These are phyloP conservation scores for Sebastiscus tertius DNA, from an alignment of 2,797 vertebrate genomes.

Conservation along the genomic window DNA sequence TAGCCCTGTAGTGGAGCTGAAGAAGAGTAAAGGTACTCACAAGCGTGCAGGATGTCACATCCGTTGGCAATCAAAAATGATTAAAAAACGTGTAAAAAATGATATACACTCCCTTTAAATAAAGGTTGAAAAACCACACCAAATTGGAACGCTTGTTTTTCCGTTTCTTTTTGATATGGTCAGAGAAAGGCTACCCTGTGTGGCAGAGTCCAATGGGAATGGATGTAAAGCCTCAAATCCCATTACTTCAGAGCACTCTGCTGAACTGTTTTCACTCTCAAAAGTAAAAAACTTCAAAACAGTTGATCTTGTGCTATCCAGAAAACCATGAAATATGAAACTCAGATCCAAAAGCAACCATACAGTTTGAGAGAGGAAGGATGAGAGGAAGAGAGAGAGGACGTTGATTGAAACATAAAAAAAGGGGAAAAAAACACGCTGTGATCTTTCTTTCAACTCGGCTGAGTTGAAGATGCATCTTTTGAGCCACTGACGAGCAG, in stretches of 20 bases:
- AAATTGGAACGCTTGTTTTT: not conserved
- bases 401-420: constrained; percentile 23
- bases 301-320: constrained; percentile 33
- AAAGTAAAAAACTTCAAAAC: constrained; percentile 45
- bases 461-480: constrained; percentile 35
- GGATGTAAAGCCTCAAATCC: constrained; percentile 20
- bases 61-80: not conserved
- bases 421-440: constrained; percentile 3
- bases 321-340: constrained; percentile 50
- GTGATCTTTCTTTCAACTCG: constrained; percentile 54
- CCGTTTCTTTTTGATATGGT: not conserved
- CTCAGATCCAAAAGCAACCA: constrained; percentile 12
- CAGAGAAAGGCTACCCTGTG: not conserved
- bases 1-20: too few species aligned
- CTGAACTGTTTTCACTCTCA: constrained; percentile 15
- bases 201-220: not conserved
- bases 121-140: not conserved
- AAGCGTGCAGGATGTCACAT: too few species aligned
- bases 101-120: not conserved
- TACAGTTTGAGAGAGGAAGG: not conserved
- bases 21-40: too few species aligned
- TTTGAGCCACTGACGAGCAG: constrained; percentile 54
- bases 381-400: not conserved
- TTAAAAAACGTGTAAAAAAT: not conserved
- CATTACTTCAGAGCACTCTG: constrained; percentile 16